Conservation (phyloP, 2,888 invertebrate species). For the Ochlodes sylvanus region DNA sequence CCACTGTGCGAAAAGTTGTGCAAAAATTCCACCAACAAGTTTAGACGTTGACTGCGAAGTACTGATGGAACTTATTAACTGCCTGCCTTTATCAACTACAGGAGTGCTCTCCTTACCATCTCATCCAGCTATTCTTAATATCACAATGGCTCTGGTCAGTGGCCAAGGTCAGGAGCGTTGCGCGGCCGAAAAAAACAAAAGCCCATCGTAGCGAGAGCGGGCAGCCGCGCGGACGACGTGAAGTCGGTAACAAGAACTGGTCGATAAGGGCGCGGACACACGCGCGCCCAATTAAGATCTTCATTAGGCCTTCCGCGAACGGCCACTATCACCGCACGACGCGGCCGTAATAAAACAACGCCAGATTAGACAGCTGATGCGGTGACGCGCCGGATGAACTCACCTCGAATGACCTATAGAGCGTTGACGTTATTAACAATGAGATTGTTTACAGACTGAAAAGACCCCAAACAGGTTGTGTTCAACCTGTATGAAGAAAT, state of each 20-base stretch:
- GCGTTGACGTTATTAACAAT: background rate
- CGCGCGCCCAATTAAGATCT: slow-evolving; percentile 79
- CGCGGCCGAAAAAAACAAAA: slow-evolving; percentile 5
- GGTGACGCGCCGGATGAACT: background rate
- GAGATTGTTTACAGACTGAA: no score
- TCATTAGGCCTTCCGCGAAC: slow-evolving; percentile 78
- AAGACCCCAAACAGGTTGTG: no score
- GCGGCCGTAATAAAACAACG: slow-evolving; percentile 48
- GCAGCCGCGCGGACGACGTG: slow-evolving; percentile 23
- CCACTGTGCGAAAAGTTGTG: no score
- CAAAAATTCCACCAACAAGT: no score
- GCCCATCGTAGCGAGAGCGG: background rate
- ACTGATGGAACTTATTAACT: slow-evolving; percentile 4
- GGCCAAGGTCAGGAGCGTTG: no score
- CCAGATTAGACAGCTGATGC: slow-evolving; percentile 46
- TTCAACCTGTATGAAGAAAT: no score
- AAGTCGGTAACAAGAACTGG: slow-evolving; percentile 33
- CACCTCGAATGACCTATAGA: background rate
- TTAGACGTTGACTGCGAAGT: no score
- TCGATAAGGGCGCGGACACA: slow-evolving; percentile 66
- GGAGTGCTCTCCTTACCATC: no score
- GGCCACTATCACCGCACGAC: slow-evolving; percentile 54
- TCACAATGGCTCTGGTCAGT: background rate
- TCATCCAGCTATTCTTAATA: no score
- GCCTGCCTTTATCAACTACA: no score